Conservation (phyloP, 1,140 invertebrate species). For the Zaprionus camerounensis region DNA sequence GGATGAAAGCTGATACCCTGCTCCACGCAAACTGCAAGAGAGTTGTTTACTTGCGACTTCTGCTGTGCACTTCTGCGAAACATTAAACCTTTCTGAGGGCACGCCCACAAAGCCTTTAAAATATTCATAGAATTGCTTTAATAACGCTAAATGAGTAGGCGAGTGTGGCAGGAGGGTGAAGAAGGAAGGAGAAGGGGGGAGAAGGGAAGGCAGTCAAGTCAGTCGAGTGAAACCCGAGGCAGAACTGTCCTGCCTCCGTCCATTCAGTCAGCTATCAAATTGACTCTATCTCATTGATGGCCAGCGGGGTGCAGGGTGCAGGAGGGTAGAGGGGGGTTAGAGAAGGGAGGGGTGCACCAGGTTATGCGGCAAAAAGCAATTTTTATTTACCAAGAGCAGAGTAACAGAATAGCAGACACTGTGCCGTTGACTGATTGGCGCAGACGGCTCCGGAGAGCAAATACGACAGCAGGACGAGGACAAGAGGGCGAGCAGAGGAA, state of each 20-base stretch:
- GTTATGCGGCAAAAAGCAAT: conserved; percentile 75
- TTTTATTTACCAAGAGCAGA: conserved; percentile 62
- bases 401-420: conserved; percentile 1
- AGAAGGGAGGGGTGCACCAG: conserved; percentile 38
- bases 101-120: conserved; percentile 65
- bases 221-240: background rate
- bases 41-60: background rate
- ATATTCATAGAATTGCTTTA: conserved; percentile 82
- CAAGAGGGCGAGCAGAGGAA: background rate
- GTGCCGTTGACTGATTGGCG: conserved; percentile 66
- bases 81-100: conserved; percentile 69
- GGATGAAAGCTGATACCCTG: conserved; percentile 15
- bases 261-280: conserved; percentile 62
- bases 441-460: conserved; percentile 55
- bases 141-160: conserved; percentile 75
- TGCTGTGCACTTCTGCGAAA: conserved; percentile 39
- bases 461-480: conserved; percentile 36
- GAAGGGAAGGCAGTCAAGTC: background rate
- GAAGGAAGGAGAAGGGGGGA: background rate
- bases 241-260: background rate
- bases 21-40: background rate
- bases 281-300: conserved; percentile 60
- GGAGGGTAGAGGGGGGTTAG: background rate
- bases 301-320: conserved; percentile 3
- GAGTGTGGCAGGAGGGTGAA: background rate